A percentile compares a stretch with the other conserved stretches of the same genome.
Conservation (phyloP, 2,797 vertebrate species). For the Pterois miles region DNA sequence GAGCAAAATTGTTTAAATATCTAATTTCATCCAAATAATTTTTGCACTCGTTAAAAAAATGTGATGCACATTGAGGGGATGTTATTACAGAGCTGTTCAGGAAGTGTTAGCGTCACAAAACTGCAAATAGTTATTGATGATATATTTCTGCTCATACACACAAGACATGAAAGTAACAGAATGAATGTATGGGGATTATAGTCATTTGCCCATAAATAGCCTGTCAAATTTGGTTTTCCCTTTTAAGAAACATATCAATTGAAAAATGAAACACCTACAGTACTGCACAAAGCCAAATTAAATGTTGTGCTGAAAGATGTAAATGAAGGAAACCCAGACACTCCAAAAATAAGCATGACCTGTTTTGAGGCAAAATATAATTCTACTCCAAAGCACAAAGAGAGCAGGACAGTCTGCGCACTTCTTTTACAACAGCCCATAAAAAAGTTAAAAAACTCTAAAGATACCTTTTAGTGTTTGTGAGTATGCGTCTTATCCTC, state of each 20-base stretch:
- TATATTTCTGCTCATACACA: neutral
- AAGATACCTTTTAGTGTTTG: neutral
- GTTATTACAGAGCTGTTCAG: slow-evolving; percentile 42
- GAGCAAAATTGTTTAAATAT: slow-evolving; percentile 23
- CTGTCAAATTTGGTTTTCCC: neutral
- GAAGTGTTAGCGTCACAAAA: slow-evolving; percentile 6
- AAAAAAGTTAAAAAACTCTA: neutral
- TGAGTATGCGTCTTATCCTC: neutral
- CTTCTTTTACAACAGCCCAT: neutral
- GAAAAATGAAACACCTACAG: neutral
- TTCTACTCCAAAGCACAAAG: neutral
- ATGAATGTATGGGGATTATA: neutral
- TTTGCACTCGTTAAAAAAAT: slow-evolving; percentile 27
- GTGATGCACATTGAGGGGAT: slow-evolving; percentile 4
- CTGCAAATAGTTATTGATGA: no score
- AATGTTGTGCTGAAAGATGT: neutral
- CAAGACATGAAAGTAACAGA: neutral
- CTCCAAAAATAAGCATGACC: slow-evolving; percentile 5
- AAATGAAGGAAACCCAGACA: neutral
- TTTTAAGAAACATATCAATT: neutral
- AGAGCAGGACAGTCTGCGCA: neutral
- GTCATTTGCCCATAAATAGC: neutral
- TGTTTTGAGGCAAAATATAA: slow-evolving; percentile 2
- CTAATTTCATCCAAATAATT: slow-evolving; percentile 34
- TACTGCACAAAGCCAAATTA: neutral